These are phyloP conservation scores for Artibeus lituratus DNA, from an alignment of 2,797 vertebrate species.

Conservation along the genomic window DNA sequence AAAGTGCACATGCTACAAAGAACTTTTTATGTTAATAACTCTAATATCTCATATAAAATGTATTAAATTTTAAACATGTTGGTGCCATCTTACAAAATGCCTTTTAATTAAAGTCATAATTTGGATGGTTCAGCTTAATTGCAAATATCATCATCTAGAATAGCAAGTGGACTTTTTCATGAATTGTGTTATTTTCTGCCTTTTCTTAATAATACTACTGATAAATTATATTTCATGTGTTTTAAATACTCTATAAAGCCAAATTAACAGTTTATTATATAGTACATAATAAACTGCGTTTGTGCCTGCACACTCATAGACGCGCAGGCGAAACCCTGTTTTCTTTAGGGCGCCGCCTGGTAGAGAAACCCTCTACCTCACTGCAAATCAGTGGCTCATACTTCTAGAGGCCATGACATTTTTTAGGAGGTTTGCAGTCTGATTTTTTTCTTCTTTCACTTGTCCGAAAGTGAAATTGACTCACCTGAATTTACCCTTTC, in stretches of 20 bases:
- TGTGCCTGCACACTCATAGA: neutral
- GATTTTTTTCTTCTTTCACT: neutral
- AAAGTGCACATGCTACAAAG: conserved; percentile 79
- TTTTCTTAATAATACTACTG: conserved; percentile 65
- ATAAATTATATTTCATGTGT: conserved; percentile 40
- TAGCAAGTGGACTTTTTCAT: conserved; percentile 69
- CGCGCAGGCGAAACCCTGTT: neutral
- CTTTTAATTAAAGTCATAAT: conserved; percentile 85
- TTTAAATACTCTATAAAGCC: conserved; percentile 62
- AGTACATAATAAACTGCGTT: neutral
- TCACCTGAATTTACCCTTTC: neutral
- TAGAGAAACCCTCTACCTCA: neutral
- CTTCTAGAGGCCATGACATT: neutral
- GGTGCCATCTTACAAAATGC: conserved; percentile 77
- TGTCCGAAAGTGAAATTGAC: neutral
- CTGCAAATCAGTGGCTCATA: neutral
- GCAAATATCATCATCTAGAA: conserved; percentile 77
- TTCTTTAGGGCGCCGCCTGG: neutral
- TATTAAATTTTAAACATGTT: conserved; percentile 83
- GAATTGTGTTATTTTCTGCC: conserved; percentile 61
- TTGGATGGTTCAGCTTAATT: conserved; percentile 82
- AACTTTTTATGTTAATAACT: conserved; percentile 80
- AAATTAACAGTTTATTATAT: conserved; percentile 63
- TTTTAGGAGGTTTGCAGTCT: neutral
- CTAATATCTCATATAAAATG: conserved; percentile 79